Percentiles rank a stretch among this genome's conserved stretches.
These are phyloP conservation scores for Eleginops maclovinus DNA, from an alignment of 2,113 vertebrate species.

Conservation along the genomic window DNA sequence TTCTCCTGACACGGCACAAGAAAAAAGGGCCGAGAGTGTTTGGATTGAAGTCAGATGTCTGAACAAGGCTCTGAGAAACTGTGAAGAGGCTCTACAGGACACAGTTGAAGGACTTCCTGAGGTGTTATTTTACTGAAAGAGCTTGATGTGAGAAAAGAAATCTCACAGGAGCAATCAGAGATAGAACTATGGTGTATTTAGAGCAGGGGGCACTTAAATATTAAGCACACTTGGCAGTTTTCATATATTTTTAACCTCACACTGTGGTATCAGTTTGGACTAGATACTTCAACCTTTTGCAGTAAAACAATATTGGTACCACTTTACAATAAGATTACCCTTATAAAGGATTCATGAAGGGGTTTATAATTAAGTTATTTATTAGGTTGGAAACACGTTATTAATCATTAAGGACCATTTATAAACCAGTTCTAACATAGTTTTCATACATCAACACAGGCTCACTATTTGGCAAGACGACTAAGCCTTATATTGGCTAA, in stretches of 20 bases:
- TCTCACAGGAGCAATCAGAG: conserved; percentile 19
- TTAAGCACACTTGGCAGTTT: conserved; percentile 17
- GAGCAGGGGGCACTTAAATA: conserved; percentile 29
- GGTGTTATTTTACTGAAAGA: conserved; percentile 53
- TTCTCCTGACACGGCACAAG: not conserved
- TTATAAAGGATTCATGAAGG: too few species aligned
- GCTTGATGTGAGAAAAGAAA: conserved; percentile 17
- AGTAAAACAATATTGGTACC: too few species aligned
- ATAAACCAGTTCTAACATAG: too few species aligned
- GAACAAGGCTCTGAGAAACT: conserved; percentile 31
- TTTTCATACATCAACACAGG: too few species aligned
- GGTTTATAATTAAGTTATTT: too few species aligned
- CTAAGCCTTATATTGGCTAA: too few species aligned
- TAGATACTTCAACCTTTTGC: not conserved
- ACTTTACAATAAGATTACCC: too few species aligned
- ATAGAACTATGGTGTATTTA: conserved; percentile 40
- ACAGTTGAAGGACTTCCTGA: conserved; percentile 44
- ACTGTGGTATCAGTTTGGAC: not conserved
- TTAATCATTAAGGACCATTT: too few species aligned
- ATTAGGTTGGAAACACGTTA: too few species aligned
- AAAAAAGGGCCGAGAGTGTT: conserved; percentile 44
- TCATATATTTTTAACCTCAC: conserved; percentile 18
- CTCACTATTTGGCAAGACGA: too few species aligned
- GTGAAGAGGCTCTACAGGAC: conserved; percentile 27
- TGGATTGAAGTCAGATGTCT: conserved; percentile 43